Conservation (phyloP, 2,888 invertebrate species). For the Idaea aversata region DNA sequence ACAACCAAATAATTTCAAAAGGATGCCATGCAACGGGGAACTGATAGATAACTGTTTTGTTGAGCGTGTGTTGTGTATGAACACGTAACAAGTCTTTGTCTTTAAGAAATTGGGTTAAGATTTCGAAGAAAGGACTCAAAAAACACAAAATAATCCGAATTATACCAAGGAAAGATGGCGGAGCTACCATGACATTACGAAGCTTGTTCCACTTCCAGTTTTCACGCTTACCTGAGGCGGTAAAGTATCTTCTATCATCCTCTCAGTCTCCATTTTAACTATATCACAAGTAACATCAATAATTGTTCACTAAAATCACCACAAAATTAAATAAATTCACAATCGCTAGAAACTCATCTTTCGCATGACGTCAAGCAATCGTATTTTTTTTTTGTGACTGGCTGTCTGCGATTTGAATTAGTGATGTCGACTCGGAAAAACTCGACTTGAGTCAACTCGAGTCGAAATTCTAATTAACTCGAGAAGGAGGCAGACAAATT, state of each 20-base stretch:
- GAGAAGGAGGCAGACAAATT: no score
- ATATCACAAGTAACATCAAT: conserved; percentile 81
- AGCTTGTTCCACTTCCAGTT: conserved; percentile 63
- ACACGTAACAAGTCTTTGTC: background rate
- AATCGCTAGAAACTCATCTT: conserved; percentile 65
- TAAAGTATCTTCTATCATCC: conserved; percentile 88
- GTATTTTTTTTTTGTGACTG: conserved; percentile 32
- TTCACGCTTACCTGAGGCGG: conserved; percentile 65
- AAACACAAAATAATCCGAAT: conserved; percentile 53
- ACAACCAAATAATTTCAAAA: background rate
- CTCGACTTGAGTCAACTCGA: no score
- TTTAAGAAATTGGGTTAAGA: background rate
- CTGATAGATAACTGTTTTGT: background rate
- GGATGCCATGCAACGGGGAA: background rate
- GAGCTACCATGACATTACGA: conserved; percentile 67
- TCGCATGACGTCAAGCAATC: conserved; percentile 74
- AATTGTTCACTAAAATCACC: conserved; percentile 63
- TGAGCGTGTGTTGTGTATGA: background rate
- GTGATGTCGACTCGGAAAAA: background rate
- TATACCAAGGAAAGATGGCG: conserved; percentile 72
- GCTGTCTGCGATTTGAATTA: background rate
- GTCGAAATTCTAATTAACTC: no score
- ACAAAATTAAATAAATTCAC: conserved; percentile 61
- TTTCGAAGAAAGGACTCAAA: conserved; percentile 33
- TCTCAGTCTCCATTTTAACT: conserved; percentile 96